A percentile compares a stretch with the other conserved stretches of the same genome.
phyloP scores from a whole-genome alignment of 2,113 vertebrate species.

The Oxyura jamaicensis region DNA sequence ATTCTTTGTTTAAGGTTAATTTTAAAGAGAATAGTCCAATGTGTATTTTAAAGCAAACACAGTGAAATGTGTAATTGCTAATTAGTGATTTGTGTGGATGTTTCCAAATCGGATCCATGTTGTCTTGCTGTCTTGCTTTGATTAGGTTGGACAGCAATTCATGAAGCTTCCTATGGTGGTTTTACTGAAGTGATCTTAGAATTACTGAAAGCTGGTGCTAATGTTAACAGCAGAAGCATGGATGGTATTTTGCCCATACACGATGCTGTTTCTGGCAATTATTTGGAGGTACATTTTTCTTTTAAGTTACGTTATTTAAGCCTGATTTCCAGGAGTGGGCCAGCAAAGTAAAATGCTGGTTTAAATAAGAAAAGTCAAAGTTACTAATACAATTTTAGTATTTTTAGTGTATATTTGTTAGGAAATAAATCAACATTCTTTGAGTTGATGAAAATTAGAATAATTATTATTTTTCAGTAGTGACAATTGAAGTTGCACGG shows the following conservation, averaged over 20 bases:
- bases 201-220: slow-evolving; percentile 83
- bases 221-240: slow-evolving; percentile 75
- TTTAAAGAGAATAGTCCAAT: not conserved
- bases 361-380: not conserved
- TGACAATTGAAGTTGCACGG: not conserved
- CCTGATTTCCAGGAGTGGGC: not conserved
- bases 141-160: slow-evolving; percentile 88
- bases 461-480: not conserved
- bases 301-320: not conserved
- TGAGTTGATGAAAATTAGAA: not conserved
- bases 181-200: slow-evolving; percentile 74
- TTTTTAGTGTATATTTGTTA: not conserved
- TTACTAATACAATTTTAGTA: not conserved
- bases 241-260: slow-evolving; percentile 83
- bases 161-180: slow-evolving; percentile 79
- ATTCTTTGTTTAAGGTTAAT: not conserved
- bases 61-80: not conserved
- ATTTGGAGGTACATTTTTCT: slow-evolving; percentile 80
- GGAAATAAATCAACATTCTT: not conserved
- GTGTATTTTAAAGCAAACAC: not conserved
- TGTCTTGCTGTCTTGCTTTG: slow-evolving; percentile 12
- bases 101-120: not conserved
- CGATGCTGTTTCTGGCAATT: slow-evolving; percentile 75
- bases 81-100: not conserved
- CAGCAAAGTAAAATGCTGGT: not conserved